phyloP scores from a whole-genome alignment of 2,888 invertebrate species.

The Drosophila atripex region DNA sequence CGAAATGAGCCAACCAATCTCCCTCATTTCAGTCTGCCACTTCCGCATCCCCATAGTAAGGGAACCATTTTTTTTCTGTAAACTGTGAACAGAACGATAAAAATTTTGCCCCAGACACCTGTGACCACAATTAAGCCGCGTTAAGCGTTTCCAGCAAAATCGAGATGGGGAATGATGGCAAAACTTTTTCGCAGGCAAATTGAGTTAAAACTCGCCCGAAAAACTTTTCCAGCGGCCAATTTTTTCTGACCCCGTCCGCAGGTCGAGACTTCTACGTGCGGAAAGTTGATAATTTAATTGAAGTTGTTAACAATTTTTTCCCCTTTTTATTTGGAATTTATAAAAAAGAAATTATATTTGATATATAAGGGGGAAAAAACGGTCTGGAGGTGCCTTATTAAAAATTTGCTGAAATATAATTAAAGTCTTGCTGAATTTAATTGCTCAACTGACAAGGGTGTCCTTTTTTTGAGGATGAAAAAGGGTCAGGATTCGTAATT shows the following conservation, averaged over 20 bases:
- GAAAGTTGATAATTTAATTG: slow-evolving; percentile 80
- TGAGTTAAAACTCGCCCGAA: slow-evolving; percentile 67
- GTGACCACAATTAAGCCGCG: slow-evolving; percentile 82
- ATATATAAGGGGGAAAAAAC: not conserved
- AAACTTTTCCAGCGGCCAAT: slow-evolving; percentile 55
- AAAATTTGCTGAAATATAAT: slow-evolving; percentile 76
- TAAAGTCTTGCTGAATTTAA: slow-evolving; percentile 67
- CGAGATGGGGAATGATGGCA: slow-evolving; percentile 27
- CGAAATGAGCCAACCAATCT: slow-evolving; percentile 50
- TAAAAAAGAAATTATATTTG: slow-evolving; percentile 27
- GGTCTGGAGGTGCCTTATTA: slow-evolving; percentile 63
- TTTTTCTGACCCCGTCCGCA: slow-evolving; percentile 55
- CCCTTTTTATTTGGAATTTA: slow-evolving; percentile 14
- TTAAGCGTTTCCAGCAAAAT: slow-evolving; percentile 65
- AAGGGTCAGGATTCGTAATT: slow-evolving; percentile 39
- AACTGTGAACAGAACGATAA: slow-evolving; percentile 81
- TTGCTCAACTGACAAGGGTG: slow-evolving; percentile 68
- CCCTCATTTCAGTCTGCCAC: slow-evolving; percentile 8
- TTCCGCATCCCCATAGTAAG: slow-evolving; percentile 6
- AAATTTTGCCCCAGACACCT: slow-evolving; percentile 80
- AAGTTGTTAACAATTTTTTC: slow-evolving; percentile 74
- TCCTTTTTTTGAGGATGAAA: slow-evolving; percentile 3
- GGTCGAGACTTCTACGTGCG: slow-evolving; percentile 45
- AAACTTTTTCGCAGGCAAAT: slow-evolving; percentile 69
- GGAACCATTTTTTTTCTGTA: slow-evolving; percentile 40